Base-by-base conservation (phyloP, 37 sponge, comb jelly and placozoan species). In the Axinella damicornis region DNA sequence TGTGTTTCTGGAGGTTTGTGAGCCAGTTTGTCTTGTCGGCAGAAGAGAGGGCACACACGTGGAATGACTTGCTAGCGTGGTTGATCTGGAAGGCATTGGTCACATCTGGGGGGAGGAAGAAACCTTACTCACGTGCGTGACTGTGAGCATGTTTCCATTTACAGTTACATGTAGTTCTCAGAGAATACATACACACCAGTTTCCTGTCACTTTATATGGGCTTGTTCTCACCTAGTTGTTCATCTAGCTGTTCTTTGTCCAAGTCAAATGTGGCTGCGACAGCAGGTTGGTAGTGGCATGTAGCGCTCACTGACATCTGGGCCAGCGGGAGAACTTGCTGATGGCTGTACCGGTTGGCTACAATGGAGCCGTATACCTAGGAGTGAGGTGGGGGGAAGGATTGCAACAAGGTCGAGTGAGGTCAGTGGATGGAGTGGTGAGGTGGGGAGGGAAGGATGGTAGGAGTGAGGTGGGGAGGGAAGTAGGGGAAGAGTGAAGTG, bases 11-110 rank as follows among this genome's bases (percentile, higher is more conserved):
- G 0, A 95, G 83, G 55, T 95, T 95, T 1, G 81, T 52, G 13
- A 95, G 36, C 95, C 95, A 95, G 54, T 95, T 95, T 25, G 74
- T 75, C 38, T 91, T 91, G 84, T 95, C 95, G 12, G 82, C 89
- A 32, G 58, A 35, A 21, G 89, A 80, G 2, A 66, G 52, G n/a
- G 93, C 92, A 79, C 89, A 85, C 0, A 92, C 95, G 54, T 95
- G 95, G 41, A 95, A 95, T 6, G 95, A 95, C 71, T 95, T 95
- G 53, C 91, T 84, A 12, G 87, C 85, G 65, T 95, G 95, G 53
- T 85, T 89, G 32, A 95, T 72, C 38, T 95, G 95, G 65, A 95
- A 95, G 6, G 95, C 95, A 69, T 83, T 82, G 15, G 83, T 83
- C 25, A 79, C 60, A 38, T 87, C 94, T 94, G 52, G 30, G 62